Evolutionary conservation across 2,797 vertebrate species (phyloP).

Genomic region (Fratercula arctica): DNA sequence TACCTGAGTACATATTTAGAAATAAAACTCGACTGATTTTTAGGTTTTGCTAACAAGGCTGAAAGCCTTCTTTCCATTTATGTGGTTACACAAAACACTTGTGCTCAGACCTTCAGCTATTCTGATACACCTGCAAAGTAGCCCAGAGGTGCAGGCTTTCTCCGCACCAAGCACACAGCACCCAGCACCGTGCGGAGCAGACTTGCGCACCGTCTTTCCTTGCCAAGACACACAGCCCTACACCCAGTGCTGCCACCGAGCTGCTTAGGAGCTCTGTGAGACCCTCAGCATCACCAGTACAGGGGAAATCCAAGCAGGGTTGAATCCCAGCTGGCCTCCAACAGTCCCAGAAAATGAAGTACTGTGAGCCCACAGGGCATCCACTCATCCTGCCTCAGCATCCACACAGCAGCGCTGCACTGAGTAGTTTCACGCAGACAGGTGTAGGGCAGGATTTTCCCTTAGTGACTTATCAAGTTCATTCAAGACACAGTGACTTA

Average conservation of each 20-base stretch:
- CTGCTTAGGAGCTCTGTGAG: background rate
- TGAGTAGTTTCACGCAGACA: background rate
- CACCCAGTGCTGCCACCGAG: background rate
- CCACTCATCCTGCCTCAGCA: background rate
- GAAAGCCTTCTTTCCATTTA: background rate
- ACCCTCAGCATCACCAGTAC: background rate
- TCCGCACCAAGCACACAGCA: background rate
- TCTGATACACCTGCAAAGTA: background rate
- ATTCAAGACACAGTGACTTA: background rate
- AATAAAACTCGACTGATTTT: background rate
- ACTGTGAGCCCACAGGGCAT: background rate
- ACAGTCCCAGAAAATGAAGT: background rate
- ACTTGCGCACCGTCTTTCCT: accelerated
- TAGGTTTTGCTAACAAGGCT: background rate
- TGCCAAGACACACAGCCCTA: background rate
- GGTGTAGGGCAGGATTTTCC: background rate
- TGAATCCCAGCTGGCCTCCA: background rate
- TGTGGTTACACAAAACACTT: background rate
- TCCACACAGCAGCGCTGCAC: background rate
- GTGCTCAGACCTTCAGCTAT: background rate
- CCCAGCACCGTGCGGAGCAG: background rate
- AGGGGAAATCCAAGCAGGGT: background rate
- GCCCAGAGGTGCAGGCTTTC: background rate
- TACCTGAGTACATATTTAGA: background rate
- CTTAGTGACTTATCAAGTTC: background rate